phyloP scores from a whole-genome alignment of 2,797 vertebrate genomes.

The Sebastes jordani region DNA sequence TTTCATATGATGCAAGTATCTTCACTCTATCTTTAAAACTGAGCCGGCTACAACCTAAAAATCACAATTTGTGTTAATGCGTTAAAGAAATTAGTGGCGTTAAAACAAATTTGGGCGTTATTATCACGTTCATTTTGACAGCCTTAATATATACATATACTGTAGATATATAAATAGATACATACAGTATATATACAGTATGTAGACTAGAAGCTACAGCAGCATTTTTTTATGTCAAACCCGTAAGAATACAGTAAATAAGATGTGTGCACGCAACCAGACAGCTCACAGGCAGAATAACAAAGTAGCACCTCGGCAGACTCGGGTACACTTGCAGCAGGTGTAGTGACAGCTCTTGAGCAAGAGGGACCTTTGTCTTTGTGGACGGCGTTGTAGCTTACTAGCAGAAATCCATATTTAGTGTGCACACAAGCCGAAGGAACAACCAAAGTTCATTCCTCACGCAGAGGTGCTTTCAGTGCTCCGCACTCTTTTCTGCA shows the following conservation, averaged over 20 bases:
- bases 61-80: too few species aligned
- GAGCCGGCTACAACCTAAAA: too few species aligned
- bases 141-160: neutral
- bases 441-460: constrained; percentile 7
- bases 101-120: too few species aligned
- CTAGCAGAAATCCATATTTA: constrained; percentile 19
- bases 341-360: constrained; percentile 16
- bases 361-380: constrained; percentile 26
- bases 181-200: neutral
- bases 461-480: neutral
- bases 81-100: too few species aligned
- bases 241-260: neutral
- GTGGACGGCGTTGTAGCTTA: neutral
- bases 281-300: constrained; percentile 3
- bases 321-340: neutral
- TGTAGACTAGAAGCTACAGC: neutral
- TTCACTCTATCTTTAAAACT: too few species aligned
- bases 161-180: neutral
- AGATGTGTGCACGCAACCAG: neutral
- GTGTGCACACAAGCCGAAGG: neutral
- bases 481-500: constrained; percentile 27
- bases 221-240: neutral
- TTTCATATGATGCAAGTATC: too few species aligned
- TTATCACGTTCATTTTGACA: too few species aligned
- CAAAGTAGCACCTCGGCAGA: neutral